Conservation (phyloP, 2,888 invertebrate genomes). For the Sympetrum striolatum region DNA sequence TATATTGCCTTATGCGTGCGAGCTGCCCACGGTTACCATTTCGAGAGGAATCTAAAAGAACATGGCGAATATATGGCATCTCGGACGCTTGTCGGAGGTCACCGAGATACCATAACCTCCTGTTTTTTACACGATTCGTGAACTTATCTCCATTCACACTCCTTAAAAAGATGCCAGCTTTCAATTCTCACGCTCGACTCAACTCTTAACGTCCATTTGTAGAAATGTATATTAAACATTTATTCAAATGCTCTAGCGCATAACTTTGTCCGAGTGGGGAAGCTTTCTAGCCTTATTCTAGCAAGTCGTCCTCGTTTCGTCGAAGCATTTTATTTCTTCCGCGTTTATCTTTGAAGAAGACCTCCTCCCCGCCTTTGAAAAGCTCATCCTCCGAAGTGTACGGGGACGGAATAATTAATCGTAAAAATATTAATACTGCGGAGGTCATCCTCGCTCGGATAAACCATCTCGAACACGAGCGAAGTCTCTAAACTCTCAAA, state of each 20-base stretch:
- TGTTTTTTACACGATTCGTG: neutral
- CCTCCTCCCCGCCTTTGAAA: neutral
- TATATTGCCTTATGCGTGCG: neutral
- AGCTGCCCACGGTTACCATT: neutral
- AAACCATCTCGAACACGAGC: neutral
- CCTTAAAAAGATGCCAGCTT: neutral
- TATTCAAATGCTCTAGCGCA: neutral
- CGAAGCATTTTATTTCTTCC: neutral
- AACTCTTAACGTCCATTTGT: neutral
- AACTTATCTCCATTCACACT: neutral
- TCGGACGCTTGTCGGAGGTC: neutral
- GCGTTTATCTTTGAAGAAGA: neutral
- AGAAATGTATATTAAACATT: neutral
- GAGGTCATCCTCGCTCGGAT: neutral
- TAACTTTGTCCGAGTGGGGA: neutral
- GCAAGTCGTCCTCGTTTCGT: neutral
- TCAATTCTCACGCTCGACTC: neutral
- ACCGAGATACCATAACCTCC: neutral
- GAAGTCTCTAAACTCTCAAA: neutral
- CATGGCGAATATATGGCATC: neutral
- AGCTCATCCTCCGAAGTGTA: neutral
- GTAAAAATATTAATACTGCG: neutral
- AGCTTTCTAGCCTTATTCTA: neutral
- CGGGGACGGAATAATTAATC: neutral
- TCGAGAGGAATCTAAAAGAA: neutral